These are phyloP conservation scores for Danio jaintianensis DNA, from an alignment of 2,797 vertebrate species.

Conservation along the genomic window DNA sequence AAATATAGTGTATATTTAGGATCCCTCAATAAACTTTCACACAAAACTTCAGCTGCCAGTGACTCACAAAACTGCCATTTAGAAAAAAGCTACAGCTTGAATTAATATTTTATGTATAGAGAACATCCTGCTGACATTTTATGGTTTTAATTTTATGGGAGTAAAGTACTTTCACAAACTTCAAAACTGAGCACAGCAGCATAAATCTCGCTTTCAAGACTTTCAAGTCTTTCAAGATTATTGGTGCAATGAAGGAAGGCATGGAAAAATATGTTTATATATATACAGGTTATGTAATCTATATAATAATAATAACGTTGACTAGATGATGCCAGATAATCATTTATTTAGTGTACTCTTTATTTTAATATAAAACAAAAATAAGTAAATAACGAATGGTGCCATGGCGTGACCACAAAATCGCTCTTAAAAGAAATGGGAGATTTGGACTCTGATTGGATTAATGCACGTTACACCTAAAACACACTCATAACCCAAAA, in stretches of 20 bases:
- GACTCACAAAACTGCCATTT: background rate
- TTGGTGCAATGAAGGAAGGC: background rate
- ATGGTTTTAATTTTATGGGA: background rate
- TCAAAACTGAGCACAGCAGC: background rate
- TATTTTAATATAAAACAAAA: no score
- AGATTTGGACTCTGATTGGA: no score
- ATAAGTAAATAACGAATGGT: no score
- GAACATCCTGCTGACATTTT: constrained; percentile 1
- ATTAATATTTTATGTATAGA: background rate
- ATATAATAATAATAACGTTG: background rate
- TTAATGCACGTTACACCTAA: no score
- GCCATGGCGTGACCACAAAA: no score
- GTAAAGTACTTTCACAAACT: background rate
- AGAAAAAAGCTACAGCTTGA: background rate
- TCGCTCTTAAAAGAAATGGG: no score
- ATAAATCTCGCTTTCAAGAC: background rate
- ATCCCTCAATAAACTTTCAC: background rate
- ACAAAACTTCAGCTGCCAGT: background rate
- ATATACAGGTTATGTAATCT: background rate
- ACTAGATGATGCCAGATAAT: no score
- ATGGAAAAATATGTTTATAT: background rate
- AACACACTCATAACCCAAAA: no score
- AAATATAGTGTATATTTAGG: no score
- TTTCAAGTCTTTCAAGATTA: no score
- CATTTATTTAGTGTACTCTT: no score